Percentiles rank a stretch among this genome's conserved stretches.
phyloP scores from a whole-genome alignment of 2,888 invertebrate genomes.

The Elaeidobius kamerunicus region DNA sequence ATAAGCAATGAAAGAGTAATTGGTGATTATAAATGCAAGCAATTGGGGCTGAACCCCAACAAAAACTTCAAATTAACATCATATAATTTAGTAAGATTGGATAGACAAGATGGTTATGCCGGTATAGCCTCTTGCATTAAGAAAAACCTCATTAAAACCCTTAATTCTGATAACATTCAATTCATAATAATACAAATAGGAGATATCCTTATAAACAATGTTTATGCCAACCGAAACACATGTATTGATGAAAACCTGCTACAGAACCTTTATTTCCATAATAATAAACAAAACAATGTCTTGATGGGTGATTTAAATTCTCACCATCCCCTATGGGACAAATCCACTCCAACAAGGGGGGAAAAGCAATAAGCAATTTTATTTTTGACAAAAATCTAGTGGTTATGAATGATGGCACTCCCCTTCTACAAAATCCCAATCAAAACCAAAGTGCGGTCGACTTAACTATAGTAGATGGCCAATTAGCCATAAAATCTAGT shows the following conservation, averaged over 20 bases:
- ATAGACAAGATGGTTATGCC: conserved; percentile 4
- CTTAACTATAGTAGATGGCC: conserved; percentile 9
- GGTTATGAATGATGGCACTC: conserved; percentile 11
- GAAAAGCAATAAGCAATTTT: background rate
- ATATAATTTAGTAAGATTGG: conserved; percentile 11
- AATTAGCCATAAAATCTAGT: background rate
- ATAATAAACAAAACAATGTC: background rate
- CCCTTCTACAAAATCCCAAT: background rate
- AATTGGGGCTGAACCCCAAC: no score
- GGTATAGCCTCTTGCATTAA: conserved; percentile 8
- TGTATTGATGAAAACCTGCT: background rate
- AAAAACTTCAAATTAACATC: background rate
- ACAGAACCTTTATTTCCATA: background rate
- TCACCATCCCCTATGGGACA: background rate
- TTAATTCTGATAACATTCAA: background rate
- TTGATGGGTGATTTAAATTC: conserved; percentile 1
- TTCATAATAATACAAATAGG: conserved; percentile 1
- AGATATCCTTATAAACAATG: background rate
- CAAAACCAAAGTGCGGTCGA: conserved; percentile 10
- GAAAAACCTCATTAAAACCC: background rate
- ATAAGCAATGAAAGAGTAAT: no score
- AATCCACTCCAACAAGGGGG: background rate
- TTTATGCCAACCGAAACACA: conserved; percentile 3
- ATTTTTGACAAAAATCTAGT: conserved; percentile 2
- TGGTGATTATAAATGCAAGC: no score